Percentiles rank a stretch among this genome's conserved stretches.
These are phyloP conservation scores for Drosophila yooni DNA, from an alignment of 2,888 invertebrate genomes.

Conservation along the genomic window DNA sequence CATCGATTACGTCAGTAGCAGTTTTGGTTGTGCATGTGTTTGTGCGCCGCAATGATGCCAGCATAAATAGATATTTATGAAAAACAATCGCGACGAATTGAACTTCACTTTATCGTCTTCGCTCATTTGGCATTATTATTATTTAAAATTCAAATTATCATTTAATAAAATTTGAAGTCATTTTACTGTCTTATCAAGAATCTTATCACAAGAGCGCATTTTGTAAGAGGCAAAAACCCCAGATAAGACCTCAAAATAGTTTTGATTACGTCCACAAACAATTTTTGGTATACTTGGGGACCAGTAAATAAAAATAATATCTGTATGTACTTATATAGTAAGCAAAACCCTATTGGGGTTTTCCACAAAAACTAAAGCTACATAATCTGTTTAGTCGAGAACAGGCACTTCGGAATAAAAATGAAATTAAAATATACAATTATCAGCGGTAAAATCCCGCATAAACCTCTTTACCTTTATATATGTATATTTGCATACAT, in stretches of 20 bases:
- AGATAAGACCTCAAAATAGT: slow-evolving; percentile 65
- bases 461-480: slow-evolving; percentile 19
- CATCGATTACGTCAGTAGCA: slow-evolving; percentile 72
- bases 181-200: slow-evolving; percentile 57
- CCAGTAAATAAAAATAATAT: slow-evolving; percentile 25
- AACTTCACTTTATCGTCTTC: slow-evolving; percentile 29
- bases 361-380: not conserved
- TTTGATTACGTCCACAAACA: slow-evolving; percentile 62
- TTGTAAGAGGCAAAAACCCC: slow-evolving; percentile 58
- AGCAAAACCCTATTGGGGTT: slow-evolving; percentile 18
- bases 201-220: slow-evolving; percentile 65
- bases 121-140: slow-evolving; percentile 46
- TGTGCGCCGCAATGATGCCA: slow-evolving; percentile 16
- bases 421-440: slow-evolving; percentile 36
- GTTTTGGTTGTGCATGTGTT: slow-evolving; percentile 19
- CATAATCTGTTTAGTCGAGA: slow-evolving; percentile 39
- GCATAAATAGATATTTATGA: slow-evolving; percentile 30
- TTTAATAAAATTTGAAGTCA: slow-evolving; percentile 34
- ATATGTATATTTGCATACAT: not conserved
- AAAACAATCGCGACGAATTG: slow-evolving; percentile 2
- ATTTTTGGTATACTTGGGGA: not conserved
- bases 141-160: slow-evolving; percentile 72
- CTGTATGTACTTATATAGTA: slow-evolving; percentile 12
- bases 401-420: slow-evolving; percentile 31
- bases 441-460: slow-evolving; percentile 44